A percentile compares a stretch with the other conserved stretches of the same genome.
phyloP scores from a whole-genome alignment of 1,140 invertebrate species.

The Polyergus mexicanus region DNA sequence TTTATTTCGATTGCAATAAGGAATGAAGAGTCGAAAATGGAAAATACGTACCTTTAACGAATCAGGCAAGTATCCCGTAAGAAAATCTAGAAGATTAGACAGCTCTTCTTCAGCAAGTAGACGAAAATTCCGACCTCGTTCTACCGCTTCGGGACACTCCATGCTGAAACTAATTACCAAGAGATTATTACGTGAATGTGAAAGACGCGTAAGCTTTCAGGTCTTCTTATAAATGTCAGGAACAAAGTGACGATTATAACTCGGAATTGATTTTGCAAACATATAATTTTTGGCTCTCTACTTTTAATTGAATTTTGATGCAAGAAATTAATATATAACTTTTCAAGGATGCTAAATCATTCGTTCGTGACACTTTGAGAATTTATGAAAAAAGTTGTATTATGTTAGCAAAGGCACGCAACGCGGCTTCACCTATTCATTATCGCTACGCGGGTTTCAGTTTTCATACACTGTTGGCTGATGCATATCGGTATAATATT shows the following conservation, averaged over 20 bases:
- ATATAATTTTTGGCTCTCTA: neutral
- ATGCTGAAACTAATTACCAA: constrained; percentile 81
- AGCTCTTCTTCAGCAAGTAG: constrained; percentile 93
- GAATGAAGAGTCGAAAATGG: neutral
- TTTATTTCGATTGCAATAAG: neutral
- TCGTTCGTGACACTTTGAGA: neutral
- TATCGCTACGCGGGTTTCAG: constrained; percentile 13
- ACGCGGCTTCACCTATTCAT: constrained; percentile 12
- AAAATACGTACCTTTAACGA: constrained; percentile 91
- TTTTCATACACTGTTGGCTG: constrained; percentile 15
- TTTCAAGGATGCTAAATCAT: constrained; percentile 8
- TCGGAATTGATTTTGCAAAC: constrained; percentile 14
- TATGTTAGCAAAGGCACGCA: constrained; percentile 44
- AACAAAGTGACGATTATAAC: constrained; percentile 22
- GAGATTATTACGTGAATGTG: constrained; percentile 61
- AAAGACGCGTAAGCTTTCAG: neutral
- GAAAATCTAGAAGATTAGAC: constrained; percentile 91
- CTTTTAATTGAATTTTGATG: neutral
- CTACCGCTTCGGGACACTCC: constrained; percentile 82
- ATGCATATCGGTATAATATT: constrained; percentile 21
- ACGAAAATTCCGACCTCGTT: constrained; percentile 93
- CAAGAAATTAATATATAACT: constrained; percentile 1
- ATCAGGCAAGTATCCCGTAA: constrained; percentile 92
- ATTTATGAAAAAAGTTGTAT: neutral
- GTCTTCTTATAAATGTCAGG: neutral